phyloP scores from a whole-genome alignment of 1,140 invertebrate species.

The Eumaeus atala region DNA sequence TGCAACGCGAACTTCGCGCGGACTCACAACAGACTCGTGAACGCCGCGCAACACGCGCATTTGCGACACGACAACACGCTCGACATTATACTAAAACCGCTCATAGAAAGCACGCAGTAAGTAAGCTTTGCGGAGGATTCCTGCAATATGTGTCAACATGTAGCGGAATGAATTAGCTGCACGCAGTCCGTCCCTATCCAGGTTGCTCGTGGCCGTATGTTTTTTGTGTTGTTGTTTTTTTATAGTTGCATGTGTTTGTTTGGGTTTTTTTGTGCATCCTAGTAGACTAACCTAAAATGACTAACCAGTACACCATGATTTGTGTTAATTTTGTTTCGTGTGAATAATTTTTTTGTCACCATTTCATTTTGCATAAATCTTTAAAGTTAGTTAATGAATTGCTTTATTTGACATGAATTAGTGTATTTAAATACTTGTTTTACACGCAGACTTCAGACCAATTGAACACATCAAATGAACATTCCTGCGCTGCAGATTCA shows the following conservation, averaged over 20 bases:
- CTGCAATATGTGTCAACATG: slow-evolving; percentile 45
- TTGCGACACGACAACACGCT: slow-evolving; percentile 70
- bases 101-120: slow-evolving; percentile 75
- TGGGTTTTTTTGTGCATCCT: slow-evolving; percentile 19
- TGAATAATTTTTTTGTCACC: slow-evolving; percentile 27
- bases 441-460: slow-evolving; percentile 61
- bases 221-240: slow-evolving; percentile 34
- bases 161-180: slow-evolving; percentile 63
- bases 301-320: slow-evolving; percentile 38
- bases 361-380: not conserved
- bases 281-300: slow-evolving; percentile 42
- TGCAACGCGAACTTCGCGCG: slow-evolving; percentile 68
- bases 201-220: slow-evolving; percentile 35
- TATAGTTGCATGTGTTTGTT: slow-evolving; percentile 24
- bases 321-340: slow-evolving; percentile 30
- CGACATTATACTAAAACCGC: slow-evolving; percentile 73
- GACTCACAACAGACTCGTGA: slow-evolving; percentile 49
- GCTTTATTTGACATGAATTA: not conserved
- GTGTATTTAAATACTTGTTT: slow-evolving; percentile 21
- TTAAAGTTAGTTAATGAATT: not conserved
- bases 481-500: slow-evolving; percentile 26
- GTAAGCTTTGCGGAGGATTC: slow-evolving; percentile 44
- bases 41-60: slow-evolving; percentile 33
- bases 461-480: slow-evolving; percentile 39
- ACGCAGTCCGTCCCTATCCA: slow-evolving; percentile 44